A percentile compares a stretch with the other conserved stretches of the same genome.
phyloP scores from a whole-genome alignment of 2,113 vertebrate species.

The Vulpes ferrilata region DNA sequence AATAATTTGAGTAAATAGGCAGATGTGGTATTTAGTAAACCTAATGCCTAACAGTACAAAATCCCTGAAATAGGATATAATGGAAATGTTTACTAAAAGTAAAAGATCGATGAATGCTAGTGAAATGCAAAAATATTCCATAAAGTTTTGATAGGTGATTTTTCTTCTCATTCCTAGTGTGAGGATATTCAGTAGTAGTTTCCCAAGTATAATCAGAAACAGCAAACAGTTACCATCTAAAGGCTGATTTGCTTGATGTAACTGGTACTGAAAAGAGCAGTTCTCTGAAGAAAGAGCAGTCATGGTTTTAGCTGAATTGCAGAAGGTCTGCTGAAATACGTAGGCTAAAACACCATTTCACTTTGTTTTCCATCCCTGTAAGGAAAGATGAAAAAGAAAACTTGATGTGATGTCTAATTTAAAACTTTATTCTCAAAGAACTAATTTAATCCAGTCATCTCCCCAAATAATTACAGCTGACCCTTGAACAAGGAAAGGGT shows the following conservation, averaged over 20 bases:
- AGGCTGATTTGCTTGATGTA: background rate
- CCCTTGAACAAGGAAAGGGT: background rate
- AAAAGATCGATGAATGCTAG: constrained; percentile 88
- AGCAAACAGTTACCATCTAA: constrained; percentile 82
- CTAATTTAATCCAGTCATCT: constrained; percentile 10
- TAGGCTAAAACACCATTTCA: background rate
- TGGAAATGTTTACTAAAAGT: constrained; percentile 81
- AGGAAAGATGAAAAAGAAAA: background rate
- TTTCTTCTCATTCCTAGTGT: constrained; percentile 86
- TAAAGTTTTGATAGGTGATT: constrained; percentile 84
- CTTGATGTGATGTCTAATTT: background rate
- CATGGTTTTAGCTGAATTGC: constrained; percentile 77
- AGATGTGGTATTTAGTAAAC: constrained; percentile 91
- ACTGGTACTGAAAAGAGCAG: constrained; percentile 71
- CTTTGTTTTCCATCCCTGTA: constrained; percentile 79
- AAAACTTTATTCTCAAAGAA: background rate
- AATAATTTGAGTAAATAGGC: constrained; percentile 90
- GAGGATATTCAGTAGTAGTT: constrained; percentile 89
- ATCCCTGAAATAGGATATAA: constrained; percentile 85
- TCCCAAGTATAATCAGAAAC: constrained; percentile 88
- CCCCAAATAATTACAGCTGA: background rate
- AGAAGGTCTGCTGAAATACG: background rate
- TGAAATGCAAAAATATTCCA: constrained; percentile 90
- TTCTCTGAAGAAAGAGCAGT: constrained; percentile 76
- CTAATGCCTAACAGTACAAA: constrained; percentile 85